Conservation (phyloP, 2,797 vertebrate genomes). For the Acomys russatus region DNA sequence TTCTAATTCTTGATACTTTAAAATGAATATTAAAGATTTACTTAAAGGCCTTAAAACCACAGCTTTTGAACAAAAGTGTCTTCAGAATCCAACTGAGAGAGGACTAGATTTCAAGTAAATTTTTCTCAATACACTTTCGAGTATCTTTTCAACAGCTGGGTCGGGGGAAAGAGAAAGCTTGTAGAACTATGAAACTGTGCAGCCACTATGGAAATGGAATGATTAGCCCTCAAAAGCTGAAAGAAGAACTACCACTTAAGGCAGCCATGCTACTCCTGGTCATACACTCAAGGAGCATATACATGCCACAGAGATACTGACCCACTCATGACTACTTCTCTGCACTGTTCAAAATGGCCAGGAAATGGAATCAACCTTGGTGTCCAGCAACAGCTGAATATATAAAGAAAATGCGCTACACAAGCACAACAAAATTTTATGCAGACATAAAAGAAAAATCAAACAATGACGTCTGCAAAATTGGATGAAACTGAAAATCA, state of each 20-base stretch:
- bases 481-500: not conserved
- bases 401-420: not conserved
- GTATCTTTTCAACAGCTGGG: not conserved
- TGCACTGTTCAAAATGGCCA: not conserved
- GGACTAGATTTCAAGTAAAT: slow-evolving; percentile 30
- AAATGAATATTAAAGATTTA: slow-evolving; percentile 47
- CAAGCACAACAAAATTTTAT: not conserved
- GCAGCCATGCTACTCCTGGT: not conserved
- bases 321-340: no score
- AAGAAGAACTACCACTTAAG: not conserved
- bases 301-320: not conserved
- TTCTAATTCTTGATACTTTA: slow-evolving; percentile 5
- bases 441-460: not conserved
- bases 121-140: not conserved
- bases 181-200: not conserved
- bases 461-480: not conserved
- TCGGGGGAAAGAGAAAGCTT: not conserved
- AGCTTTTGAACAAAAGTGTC: slow-evolving; percentile 31
- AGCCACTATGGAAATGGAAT: not conserved
- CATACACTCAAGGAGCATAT: not conserved
- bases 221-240: not conserved
- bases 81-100: slow-evolving; percentile 10
- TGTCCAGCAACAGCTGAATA: not conserved
- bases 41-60: slow-evolving; percentile 22
- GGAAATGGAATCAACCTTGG: not conserved